A percentile compares a stretch with the other conserved stretches of the same genome.
These are phyloP conservation scores for Apostichopus parvimensis DNA, from an alignment of 35 echinoderm and acorn worm species.

Conservation along the genomic window DNA sequence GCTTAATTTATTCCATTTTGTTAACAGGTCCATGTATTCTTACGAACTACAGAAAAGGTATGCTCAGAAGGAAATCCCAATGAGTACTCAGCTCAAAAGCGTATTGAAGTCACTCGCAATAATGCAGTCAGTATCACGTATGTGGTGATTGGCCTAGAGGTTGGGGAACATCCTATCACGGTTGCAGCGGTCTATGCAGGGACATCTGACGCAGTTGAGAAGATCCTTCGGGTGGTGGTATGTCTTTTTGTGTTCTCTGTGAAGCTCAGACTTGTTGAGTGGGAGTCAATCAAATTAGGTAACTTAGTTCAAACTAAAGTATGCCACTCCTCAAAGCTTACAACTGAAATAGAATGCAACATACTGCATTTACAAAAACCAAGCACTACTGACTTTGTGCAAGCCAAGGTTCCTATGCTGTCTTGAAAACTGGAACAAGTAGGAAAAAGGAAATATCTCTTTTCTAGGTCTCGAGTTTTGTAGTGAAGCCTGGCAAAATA, in stretches of 20 bases:
- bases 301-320: too few relatives aligned
- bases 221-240: constrained; percentile 77
- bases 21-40: constrained; percentile 63
- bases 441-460: too few relatives aligned
- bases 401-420: too few relatives aligned
- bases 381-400: too few relatives aligned
- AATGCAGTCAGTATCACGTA: constrained; percentile 64
- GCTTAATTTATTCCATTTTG: background rate
- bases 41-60: constrained; percentile 59
- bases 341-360: too few relatives aligned
- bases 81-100: background rate
- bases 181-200: constrained; percentile 29
- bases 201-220: constrained; percentile 64
- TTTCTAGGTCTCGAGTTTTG: too few relatives aligned
- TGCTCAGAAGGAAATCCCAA: constrained; percentile 64
- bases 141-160: constrained; percentile 74
- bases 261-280: too few relatives aligned
- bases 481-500: too few relatives aligned
- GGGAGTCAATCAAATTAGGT: too few relatives aligned
- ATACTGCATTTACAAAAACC: too few relatives aligned
- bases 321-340: too few relatives aligned
- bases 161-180: constrained; percentile 61
- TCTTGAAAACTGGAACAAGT: too few relatives aligned
- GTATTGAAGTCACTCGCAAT: constrained; percentile 20
- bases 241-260: background rate